Conservation (phyloP, 2,888 invertebrate species). For the Scaptomyza reducta region DNA sequence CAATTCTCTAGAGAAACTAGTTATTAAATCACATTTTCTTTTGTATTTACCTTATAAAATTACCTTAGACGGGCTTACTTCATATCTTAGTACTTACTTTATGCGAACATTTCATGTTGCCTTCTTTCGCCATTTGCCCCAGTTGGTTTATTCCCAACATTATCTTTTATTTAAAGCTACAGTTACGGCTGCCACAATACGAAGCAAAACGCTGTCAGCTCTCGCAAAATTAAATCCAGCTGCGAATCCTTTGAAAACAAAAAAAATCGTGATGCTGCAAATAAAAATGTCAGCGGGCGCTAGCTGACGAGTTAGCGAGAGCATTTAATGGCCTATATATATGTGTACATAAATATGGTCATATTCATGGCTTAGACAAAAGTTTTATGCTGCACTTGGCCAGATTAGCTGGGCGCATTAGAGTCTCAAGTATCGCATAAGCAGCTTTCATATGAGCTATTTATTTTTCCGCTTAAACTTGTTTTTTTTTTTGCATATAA, state of each 20-base stretch:
- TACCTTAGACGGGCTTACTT: neutral
- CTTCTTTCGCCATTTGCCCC: neutral
- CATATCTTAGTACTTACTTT: neutral
- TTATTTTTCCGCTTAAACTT: slow-evolving; percentile 5
- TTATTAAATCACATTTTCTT: too few species aligned
- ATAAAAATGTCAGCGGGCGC: slow-evolving; percentile 50
- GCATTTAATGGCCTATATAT: slow-evolving; percentile 22
- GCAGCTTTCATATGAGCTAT: slow-evolving; percentile 36
- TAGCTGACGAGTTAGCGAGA: slow-evolving; percentile 18
- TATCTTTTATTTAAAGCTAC: slow-evolving; percentile 6
- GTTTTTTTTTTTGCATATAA: neutral
- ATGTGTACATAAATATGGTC: slow-evolving; percentile 2
- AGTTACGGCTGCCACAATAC: slow-evolving; percentile 8
- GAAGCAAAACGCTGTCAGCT: slow-evolving; percentile 17
- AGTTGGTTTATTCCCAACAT: neutral
- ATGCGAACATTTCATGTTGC: neutral
- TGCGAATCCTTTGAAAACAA: slow-evolving; percentile 36
- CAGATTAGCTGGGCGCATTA: slow-evolving; percentile 32
- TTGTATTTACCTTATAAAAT: too few species aligned
- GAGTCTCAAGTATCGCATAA: slow-evolving; percentile 15
- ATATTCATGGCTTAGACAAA: slow-evolving; percentile 42
- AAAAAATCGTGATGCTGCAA: slow-evolving; percentile 14
- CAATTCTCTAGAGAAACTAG: neutral
- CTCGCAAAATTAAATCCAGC: slow-evolving; percentile 18
- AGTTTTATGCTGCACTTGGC: slow-evolving; percentile 35